Conservation (phyloP, 2,797 vertebrate genomes). For the Rallus crepitans region DNA sequence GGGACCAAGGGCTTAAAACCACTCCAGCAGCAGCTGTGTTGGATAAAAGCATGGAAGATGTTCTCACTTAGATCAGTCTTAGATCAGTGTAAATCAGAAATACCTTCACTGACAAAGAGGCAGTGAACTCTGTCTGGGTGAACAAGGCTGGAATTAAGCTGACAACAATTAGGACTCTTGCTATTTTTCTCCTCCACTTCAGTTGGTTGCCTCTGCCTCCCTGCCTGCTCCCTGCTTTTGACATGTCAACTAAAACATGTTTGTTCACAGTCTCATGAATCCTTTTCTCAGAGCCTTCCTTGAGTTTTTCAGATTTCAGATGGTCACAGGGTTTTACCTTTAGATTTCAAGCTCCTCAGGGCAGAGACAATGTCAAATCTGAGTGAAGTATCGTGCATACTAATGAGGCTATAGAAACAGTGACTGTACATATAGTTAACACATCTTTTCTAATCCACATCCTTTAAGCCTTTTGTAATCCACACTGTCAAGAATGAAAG, state of each 20-base stretch:
- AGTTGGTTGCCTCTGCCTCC: background rate
- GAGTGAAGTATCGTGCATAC: background rate
- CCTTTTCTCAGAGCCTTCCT: background rate
- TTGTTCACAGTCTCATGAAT: background rate
- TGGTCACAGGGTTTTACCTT: slow-evolving; percentile 32
- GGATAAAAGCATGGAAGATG: background rate
- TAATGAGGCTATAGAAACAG: background rate
- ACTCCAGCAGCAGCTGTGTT: background rate
- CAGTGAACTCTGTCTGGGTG: rapidly evolving
- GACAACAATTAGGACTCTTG: background rate
- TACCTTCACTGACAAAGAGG: background rate
- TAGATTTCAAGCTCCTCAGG: background rate
- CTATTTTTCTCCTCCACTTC: background rate
- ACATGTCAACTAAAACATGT: background rate
- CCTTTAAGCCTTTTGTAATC: background rate
- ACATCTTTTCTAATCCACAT: background rate
- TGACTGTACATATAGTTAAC: background rate
- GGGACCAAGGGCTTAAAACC: background rate
- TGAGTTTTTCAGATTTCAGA: slow-evolving; percentile 22
- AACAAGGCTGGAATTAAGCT: slow-evolving; percentile 20
- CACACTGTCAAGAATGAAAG: background rate
- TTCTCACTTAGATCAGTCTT: background rate
- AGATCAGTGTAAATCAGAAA: background rate
- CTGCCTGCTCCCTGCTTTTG: background rate
- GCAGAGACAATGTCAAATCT: slow-evolving; percentile 32